Evolutionary conservation across 2,797 vertebrate species (phyloP), one percentile per base, ranked within the genome.

Genomic region (Anguilla megastoma): DNA sequence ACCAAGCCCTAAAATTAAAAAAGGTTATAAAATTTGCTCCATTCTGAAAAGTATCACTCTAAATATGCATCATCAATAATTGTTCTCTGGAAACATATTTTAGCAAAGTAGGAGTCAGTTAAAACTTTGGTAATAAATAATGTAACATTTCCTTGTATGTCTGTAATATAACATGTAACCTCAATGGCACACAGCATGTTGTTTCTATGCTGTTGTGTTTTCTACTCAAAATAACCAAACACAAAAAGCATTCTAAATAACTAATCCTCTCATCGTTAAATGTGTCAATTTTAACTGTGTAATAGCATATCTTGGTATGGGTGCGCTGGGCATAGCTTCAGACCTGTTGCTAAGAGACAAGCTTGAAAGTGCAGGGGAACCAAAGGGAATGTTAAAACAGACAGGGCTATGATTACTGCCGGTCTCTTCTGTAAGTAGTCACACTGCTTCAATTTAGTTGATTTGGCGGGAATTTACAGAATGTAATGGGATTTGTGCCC

Each of bases 261-360:
- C 16, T 63, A 63, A 63, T 63, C 9, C 7, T 27, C 63, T 69
- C 24, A 27, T 69, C n/a, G 6, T 27, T n/a, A 16, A 21, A 76
- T 12, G 10, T 76, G 14, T 3, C 71, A 10, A 36, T 76, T 76
- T 76, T 76, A 36, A 36, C 16, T 76, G 71, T 76, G 71, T 18
- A 14, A 76, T 36, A 36, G 3, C 30, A 12, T 33, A 33, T 36
- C 12, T 33, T 14, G 30, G 33, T 36, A 76, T 76, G 30, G 71
- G 71, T 36, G 30, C 12, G 14, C 33, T 36, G 4, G 12, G 71
- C 71, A 41, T 33, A 12, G 27, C 71, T 41, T 76, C 71, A 36
- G 21, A 36, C 71, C 71, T 76, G 71, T 76, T 76, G 71, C 71
- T 76, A 76, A 76, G 71, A 76, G 30, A 76, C 71, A 14, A 76